Conservation (phyloP, 2,797 vertebrate genomes). For the Hydrocynus forskahlii region DNA sequence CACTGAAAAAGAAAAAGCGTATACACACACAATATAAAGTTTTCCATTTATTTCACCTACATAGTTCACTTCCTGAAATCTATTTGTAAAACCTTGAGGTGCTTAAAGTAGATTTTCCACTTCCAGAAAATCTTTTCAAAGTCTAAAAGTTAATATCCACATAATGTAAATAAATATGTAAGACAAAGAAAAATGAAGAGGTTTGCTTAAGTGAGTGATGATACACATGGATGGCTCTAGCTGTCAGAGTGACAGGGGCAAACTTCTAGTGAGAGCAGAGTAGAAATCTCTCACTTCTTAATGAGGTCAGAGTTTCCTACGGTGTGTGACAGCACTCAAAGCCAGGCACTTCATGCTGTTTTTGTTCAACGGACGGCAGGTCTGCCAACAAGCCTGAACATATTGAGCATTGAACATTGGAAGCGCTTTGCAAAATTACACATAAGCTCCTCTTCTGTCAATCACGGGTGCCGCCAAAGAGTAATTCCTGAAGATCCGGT, state of each 20-base stretch:
- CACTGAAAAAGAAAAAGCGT: not conserved
- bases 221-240: conserved; percentile 71
- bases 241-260: conserved; percentile 28
- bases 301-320: conserved; percentile 71
- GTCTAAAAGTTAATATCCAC: not conserved
- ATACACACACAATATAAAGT: too few species aligned
- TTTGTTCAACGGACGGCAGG: conserved; percentile 74
- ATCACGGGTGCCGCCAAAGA: conserved; percentile 67
- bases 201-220: conserved; percentile 15
- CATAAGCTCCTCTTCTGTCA: conserved; percentile 81
- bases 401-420: conserved; percentile 68
- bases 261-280: conserved; percentile 58
- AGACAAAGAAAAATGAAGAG: not conserved
- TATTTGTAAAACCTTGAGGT: not conserved
- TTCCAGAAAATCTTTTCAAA: not conserved
- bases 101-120: not conserved
- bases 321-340: conserved; percentile 72
- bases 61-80: not conserved
- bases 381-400: conserved; percentile 80
- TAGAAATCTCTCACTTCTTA: conserved; percentile 65
- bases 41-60: too few species aligned
- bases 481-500: conserved; percentile 68
- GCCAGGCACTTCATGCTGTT: conserved; percentile 75
- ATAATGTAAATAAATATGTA: not conserved
- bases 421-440: conserved; percentile 80